A percentile compares a stretch with the other conserved stretches of the same genome.
Evolutionary conservation across 1,140 invertebrate species (phyloP).

Genomic region (Euura saliciscinereae): DNA sequence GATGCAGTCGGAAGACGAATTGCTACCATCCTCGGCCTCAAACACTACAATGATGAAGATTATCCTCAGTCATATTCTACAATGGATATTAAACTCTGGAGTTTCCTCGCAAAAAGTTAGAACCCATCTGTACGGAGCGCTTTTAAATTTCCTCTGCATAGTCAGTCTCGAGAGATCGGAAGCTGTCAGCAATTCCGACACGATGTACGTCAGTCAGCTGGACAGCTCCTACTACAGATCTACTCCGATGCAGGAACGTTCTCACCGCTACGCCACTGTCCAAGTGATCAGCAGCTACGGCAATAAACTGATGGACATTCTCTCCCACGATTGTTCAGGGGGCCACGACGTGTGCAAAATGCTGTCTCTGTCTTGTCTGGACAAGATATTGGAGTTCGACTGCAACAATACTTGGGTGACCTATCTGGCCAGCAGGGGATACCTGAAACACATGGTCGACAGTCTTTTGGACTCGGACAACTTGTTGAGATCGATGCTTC

Average conservation of each 20-base stretch:
- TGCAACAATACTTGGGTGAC: slow-evolving; percentile 75
- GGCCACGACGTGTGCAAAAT: slow-evolving; percentile 90
- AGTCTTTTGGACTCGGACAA: slow-evolving; percentile 77
- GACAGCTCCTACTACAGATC: slow-evolving; percentile 62
- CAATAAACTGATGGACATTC: slow-evolving; percentile 80
- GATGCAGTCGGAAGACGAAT: slow-evolving; percentile 41
- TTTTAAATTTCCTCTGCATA: slow-evolving; percentile 80
- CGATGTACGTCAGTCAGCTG: slow-evolving; percentile 63
- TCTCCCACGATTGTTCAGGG: slow-evolving; percentile 85
- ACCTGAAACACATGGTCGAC: slow-evolving; percentile 84
- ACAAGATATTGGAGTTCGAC: slow-evolving; percentile 79
- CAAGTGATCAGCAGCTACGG: slow-evolving; percentile 74
- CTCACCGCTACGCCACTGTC: slow-evolving; percentile 47
- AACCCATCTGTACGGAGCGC: slow-evolving; percentile 81
- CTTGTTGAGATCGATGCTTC: slow-evolving; percentile 72
- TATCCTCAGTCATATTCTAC: slow-evolving; percentile 71
- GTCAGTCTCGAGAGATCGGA: slow-evolving; percentile 64
- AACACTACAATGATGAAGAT: slow-evolving; percentile 72
- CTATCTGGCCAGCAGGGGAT: slow-evolving; percentile 79
- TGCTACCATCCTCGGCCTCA: slow-evolving; percentile 43
- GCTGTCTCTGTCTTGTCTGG: slow-evolving; percentile 81
- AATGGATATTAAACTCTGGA: slow-evolving; percentile 75
- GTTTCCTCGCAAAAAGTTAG: slow-evolving; percentile 79
- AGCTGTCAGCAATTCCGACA: slow-evolving; percentile 31
- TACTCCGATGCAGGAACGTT: slow-evolving; percentile 54